Base-by-base conservation (phyloP, 92 coral and sea anemone genomes). In the Bergia puertoricense region DNA sequence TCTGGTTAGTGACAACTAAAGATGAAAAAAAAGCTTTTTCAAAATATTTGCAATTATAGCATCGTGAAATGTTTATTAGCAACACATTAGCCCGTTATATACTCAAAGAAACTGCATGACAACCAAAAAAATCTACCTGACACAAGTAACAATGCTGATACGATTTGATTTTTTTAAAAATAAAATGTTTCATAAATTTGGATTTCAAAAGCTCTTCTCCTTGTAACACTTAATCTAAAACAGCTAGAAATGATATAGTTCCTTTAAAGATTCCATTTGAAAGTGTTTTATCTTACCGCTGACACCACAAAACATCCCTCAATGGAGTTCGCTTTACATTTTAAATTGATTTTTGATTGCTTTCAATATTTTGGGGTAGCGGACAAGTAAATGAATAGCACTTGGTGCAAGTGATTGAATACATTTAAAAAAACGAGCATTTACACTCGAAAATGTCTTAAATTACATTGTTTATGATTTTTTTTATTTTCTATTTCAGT, bases 281-380 rank as follows among this genome's bases (percentile, higher is more conserved):
- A 30, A 15, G 6, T 9, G 3, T 84, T 39, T 48, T 46, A 84
- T 68, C 67, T 84, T 41, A 45, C 74, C 87, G 42, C 87, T 1
- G 30, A 46, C 15, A 84, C 87, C 87, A 48, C 87, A 46, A 84
- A 15, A 72, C 20, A 45, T 36, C 38, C 66, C 36, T 46, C 16
- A 69, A 6, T 41, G 77, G 41, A 15, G 78, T 38, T 84, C 44
- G 46, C 10, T 44, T 66, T 69, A 51, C 78, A 84, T 69, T 69
- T 45, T 72, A 37, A 69, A 71, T 84, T 36, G 78, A 16, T 84
- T 45, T 84, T 69, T 84, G 77, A 71, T 69, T 45, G 78, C 87
- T 71, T 69, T 44, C 56, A 15, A 82, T 36, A 36, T 5, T 44
- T 65, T 66, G 13, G 50, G 74, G 39, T 48, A 79, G 37, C 14